These are phyloP conservation scores for Pseudomugil gertrudae DNA, from an alignment of 2,797 vertebrate species.

Conservation along the genomic window DNA sequence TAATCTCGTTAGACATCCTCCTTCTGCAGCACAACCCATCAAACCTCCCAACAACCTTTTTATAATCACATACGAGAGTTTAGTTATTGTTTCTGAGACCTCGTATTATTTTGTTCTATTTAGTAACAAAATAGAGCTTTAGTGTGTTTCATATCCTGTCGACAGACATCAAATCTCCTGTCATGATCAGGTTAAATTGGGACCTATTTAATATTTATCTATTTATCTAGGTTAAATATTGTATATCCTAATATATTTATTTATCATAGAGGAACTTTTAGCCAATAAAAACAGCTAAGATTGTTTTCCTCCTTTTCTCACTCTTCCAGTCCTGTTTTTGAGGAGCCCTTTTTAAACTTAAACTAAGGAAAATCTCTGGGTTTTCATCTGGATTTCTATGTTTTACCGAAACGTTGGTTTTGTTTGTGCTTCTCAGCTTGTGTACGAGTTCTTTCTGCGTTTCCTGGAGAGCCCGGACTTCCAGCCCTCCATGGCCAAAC, in stretches of 20 bases:
- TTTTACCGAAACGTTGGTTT: slow-evolving; percentile 10
- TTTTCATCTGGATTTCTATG: neutral
- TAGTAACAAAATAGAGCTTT: too few species aligned
- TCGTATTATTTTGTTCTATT: too few species aligned
- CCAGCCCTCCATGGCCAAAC: slow-evolving; percentile 93
- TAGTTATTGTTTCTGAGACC: too few species aligned
- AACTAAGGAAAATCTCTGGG: neutral
- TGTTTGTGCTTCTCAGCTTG: slow-evolving; percentile 77
- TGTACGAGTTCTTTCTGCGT: slow-evolving; percentile 94
- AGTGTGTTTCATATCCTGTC: neutral
- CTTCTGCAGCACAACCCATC: too few species aligned
- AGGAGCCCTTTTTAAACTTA: neutral
- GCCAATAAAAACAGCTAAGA: too few species aligned
- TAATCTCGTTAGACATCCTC: too few species aligned
- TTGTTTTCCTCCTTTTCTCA: neutral
- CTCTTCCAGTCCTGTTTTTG: neutral
- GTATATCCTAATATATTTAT: too few species aligned
- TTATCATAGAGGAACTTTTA: too few species aligned
- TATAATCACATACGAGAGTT: too few species aligned
- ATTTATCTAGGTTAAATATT: too few species aligned
- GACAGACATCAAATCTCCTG: neutral
- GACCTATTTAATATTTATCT: neutral
- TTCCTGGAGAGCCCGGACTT: slow-evolving; percentile 95
- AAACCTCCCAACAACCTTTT: too few species aligned
- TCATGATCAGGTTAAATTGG: neutral